Evolutionary conservation across 1,140 invertebrate species (phyloP), one percentile per base, ranked within the genome.

Genomic region (Ericerus pela): DNA sequence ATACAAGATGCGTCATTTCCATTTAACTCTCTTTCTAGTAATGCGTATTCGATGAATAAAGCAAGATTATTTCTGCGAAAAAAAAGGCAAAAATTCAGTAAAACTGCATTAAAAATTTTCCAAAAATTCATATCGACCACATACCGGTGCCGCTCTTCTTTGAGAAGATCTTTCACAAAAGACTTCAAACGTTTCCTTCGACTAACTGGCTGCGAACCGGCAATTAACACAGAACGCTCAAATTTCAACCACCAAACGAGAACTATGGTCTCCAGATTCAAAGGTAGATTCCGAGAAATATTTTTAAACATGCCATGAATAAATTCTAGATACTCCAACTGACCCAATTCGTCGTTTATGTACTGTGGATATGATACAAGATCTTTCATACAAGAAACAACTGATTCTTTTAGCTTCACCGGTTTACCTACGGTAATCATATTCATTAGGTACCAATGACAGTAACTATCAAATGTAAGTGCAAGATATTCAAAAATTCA

Each of bases 221-320:
- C 30, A 24, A 54, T 43, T 24, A 55, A 58, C n/a, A 55, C 8
- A 26, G 53, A 56, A 65, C 64, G 54, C 62, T 79, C 73, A 61
- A 81, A 77, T 58, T 75, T 67, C 26, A 81, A 66, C 75, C 75
- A 79, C 70, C 80, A 74, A 8, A 79, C 57, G 14, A 72, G 69
- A 53, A 79, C 71, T 14, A 76, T 68, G 10, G 68, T 70, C 30
- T 69, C 63, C 54, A 69, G 59, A 27, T 54, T 10, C 14, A 60
- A 2, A 1, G 64, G 54, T 33, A 73, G 67, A 54, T 64, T 67
- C 8, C 67, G 59, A 30, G 65, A 64, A 59, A 69, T 72, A 29
- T 65, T 64, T 30, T 69, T 58, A 51, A 76, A 67, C 26, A 73
- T 57, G 0, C 56, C 53, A 0, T 63, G 47, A 0, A 81, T 59